Evolutionary conservation across 2,888 invertebrate species (phyloP), one percentile per base, ranked within the genome.

Genomic region (Drosophila borealis): DNA sequence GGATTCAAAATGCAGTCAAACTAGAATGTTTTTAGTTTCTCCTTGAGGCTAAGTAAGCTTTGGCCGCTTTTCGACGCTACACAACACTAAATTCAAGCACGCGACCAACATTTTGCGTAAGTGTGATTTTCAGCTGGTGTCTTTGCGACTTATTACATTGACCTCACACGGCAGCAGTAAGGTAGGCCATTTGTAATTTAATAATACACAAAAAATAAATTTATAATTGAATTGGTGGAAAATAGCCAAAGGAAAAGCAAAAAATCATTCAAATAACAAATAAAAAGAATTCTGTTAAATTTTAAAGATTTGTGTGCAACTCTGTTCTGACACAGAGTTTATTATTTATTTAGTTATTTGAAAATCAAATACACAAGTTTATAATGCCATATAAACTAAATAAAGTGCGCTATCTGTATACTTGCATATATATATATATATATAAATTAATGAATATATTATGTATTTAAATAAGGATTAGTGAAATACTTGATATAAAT

Each of bases 391-490:
- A 49, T 41, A 61, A 74, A 49, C 41, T 60, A 36, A 51, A 77
- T 73, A 68, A 78, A 73, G 74, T 72, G 73, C 56, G 78, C 78
- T 77, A 77, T 50, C 53, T 74, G 66, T 67, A 78, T 73, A 75
- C 78, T 65, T 76, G 53, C 54, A 57, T 51, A 64, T 56, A 63
- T 29, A 61, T 45, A 51, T 50, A 57, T 51, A 64, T 56, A 63
- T 29, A 61, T 45, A 51, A 21, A 25, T 6, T 5, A 41, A 48
- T 53, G 50, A 33, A 53, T 54, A 55, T 37, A 53, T 42, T 53
- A 54, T 39, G 29, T n/a, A 54, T 3, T 25, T n/a, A 29, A 29
- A 29, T 51, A 53, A 44, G 70, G 9, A 36, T 25, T 25, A n/a
- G 34, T 17, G 6, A 48, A 53, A 54, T 57, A 49, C 41, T 11